Evolutionary conservation across 2,113 vertebrate genomes (phyloP).

Genomic region (Machaerirhynchus nigripectus): DNA sequence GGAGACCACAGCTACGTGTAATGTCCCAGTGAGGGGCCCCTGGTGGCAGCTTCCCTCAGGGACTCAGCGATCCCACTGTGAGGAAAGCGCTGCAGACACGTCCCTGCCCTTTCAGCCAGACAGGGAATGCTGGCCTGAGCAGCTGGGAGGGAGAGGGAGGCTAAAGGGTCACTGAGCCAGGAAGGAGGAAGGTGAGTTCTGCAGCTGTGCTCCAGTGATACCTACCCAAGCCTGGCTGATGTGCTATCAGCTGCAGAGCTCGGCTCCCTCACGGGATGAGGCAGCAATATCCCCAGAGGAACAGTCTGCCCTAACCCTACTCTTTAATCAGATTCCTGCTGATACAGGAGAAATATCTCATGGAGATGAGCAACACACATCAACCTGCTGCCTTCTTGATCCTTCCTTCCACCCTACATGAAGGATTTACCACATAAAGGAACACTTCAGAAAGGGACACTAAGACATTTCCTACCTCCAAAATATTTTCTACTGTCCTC

Average conservation of each 20-base stretch:
- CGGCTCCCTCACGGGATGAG: neutral
- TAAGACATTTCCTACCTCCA: neutral
- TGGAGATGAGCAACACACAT: neutral
- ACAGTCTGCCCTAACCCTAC: neutral
- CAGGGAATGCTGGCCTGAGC: neutral
- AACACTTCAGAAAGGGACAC: neutral
- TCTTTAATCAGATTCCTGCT: neutral
- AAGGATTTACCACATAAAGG: neutral
- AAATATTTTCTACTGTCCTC: neutral
- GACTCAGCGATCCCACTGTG: neutral
- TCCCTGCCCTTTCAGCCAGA: conserved; percentile 26
- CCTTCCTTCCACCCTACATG: neutral
- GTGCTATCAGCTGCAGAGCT: neutral
- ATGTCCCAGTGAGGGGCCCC: neutral
- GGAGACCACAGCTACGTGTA: neutral
- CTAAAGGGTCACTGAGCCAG: neutral
- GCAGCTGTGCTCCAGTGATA: neutral
- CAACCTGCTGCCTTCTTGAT: neutral
- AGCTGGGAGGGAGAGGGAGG: neutral
- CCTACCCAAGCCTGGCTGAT: neutral
- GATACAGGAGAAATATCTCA: neutral
- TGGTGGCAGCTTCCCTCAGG: neutral
- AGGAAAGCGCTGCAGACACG: accelerated
- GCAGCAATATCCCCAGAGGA: neutral
- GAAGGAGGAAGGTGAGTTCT: neutral